A percentile compares a stretch with the other conserved stretches of the same genome.
phyloP scores from a whole-genome alignment of 2,888 invertebrate species.

The Quadroppia sp. region DNA sequence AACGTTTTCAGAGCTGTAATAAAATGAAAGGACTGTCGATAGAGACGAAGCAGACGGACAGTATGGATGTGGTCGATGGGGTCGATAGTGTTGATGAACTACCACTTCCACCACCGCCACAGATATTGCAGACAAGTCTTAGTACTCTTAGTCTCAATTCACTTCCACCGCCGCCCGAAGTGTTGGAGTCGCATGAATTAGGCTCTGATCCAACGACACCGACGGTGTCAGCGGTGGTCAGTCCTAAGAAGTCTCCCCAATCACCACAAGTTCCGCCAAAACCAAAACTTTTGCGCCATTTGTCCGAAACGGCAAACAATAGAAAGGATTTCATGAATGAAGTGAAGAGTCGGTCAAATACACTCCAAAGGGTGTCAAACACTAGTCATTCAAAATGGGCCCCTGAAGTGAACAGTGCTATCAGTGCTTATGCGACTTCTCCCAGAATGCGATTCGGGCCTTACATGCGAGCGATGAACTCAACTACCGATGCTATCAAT shows the following conservation, averaged over 20 bases:
- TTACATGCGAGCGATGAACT: neutral
- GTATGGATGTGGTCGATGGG: too few relatives aligned
- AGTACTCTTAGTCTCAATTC: conserved; percentile 48
- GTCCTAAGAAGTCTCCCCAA: conserved; percentile 34
- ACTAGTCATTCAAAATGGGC: neutral
- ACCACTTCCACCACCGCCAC: conserved; percentile 68
- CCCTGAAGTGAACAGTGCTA: neutral
- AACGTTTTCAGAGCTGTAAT: conserved; percentile 14
- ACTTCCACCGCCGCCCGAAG: conserved; percentile 47
- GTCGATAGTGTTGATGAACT: too few relatives aligned
- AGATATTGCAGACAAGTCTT: conserved; percentile 53
- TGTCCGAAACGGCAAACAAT: conserved; percentile 21
- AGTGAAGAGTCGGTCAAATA: neutral
- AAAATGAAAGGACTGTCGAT: neutral
- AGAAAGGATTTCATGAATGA: neutral
- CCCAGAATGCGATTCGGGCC: conserved; percentile 7
- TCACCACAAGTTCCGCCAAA: conserved; percentile 44
- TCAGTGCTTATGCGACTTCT: neutral
- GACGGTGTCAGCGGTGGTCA: conserved; percentile 45
- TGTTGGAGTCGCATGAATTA: conserved; percentile 41
- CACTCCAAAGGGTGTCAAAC: neutral
- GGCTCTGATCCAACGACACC: conserved; percentile 37
- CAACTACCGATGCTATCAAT: neutral
- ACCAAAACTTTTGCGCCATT: conserved; percentile 32
- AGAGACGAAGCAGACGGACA: conserved; percentile 38